Base-by-base conservation (phyloP, 2,888 invertebrate species). In the Bellardia bayeri region DNA sequence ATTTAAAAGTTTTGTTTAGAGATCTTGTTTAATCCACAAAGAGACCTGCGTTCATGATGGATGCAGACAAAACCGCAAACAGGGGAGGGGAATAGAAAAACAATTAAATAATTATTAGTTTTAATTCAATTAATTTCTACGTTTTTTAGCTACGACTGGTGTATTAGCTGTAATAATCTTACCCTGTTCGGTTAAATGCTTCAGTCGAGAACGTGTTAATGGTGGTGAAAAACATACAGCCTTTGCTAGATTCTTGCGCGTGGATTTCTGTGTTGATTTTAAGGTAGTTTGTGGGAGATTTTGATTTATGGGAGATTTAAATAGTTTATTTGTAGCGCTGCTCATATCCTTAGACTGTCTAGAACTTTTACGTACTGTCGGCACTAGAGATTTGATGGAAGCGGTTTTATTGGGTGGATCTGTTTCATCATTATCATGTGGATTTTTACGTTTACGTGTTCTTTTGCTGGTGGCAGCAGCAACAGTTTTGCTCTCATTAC, bases 121-220 rank as follows among this genome's bases (percentile, higher is more conserved):
- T 64, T 49, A n/a, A n/a, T 30, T 3, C 14, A 75, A 8, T 87
- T 85, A 87, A 58, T 61, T 49, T 81, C 61, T 87, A 74, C 84
- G 84, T 78, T 82, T 87, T 78, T 82, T 84, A 72, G n/a, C 54
- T 49, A 64, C 64, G 49, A 49, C 6, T 30, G 76, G 0, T 23
- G 42, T 51, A 23, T 11, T 45, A 63, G 33, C 30, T 33, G 66
- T 9, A 66, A 66, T 37, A 49, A 56, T 61, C 78, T 69, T 78
- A 66, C 82, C 82, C 74, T 71, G 69, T 23, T 74, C 68, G 23
- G 68, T n/a, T 64, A 89, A 74, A 40, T 89, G 83, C 89, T 90
- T 90, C 89, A 89, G 90, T 30, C 90, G 89, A 68, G 90, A 89
- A 30, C 90, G 89, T 61, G 90, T 91, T 23, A 91, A 72, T 7